Percentiles rank a stretch among this genome's conserved stretches.
These are phyloP conservation scores for Drosophila acutilabella DNA, from an alignment of 2,888 invertebrate genomes.

Conservation along the genomic window DNA sequence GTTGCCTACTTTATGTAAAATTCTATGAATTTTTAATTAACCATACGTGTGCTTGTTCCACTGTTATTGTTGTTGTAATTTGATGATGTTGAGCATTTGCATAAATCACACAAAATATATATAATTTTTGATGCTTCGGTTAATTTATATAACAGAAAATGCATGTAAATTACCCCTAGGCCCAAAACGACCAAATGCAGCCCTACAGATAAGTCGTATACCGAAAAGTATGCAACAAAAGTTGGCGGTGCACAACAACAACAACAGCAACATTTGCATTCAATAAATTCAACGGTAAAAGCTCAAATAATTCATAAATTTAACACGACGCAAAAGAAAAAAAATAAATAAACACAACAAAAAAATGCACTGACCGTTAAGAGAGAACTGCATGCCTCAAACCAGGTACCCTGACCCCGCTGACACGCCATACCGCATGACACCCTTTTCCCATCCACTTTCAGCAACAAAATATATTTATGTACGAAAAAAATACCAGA, in stretches of 20 bases:
- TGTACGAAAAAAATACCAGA: background rate
- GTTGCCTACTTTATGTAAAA: conserved; percentile 70
- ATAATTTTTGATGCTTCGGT: conserved; percentile 31
- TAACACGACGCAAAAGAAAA: conserved; percentile 40
- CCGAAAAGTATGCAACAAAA: conserved; percentile 47
- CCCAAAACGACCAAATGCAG: conserved; percentile 51
- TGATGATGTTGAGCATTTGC: conserved; percentile 47
- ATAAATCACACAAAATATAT: conserved; percentile 62
- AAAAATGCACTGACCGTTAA: conserved; percentile 53
- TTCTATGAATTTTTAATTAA: conserved; percentile 76
- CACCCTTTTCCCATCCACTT: background rate
- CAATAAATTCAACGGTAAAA: conserved; percentile 72
- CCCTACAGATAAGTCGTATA: conserved; percentile 66
- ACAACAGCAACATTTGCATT: conserved; percentile 58
- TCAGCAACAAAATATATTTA: conserved; percentile 3
- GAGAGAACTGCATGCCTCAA: conserved; percentile 11
- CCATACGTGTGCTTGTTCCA: conserved; percentile 6
- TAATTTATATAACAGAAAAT: conserved; percentile 68
- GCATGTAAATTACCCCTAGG: conserved; percentile 67
- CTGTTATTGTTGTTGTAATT: conserved; percentile 37
- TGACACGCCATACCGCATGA: no score
- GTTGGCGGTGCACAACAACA: conserved; percentile 25
- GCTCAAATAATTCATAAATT: conserved; percentile 78
- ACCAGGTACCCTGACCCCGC: background rate
- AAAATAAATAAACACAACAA: background rate